Base-by-base conservation (phyloP, 2,797 vertebrate genomes). In the Arnoldichthys spilopterus region DNA sequence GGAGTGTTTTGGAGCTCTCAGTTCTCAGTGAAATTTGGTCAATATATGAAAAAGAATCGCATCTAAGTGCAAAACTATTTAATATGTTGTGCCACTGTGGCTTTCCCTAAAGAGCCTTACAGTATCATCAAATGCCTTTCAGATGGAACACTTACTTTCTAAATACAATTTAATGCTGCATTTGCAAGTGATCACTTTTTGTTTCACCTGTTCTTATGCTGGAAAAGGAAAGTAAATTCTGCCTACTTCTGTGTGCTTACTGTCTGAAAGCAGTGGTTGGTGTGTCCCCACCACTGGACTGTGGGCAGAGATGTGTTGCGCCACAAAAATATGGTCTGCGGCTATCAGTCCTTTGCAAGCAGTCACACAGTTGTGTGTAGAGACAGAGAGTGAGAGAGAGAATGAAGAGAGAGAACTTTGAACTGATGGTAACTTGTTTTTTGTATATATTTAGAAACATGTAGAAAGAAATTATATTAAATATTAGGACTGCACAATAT, bases 71-170 rank as follows among this genome's bases (percentile, higher is more conserved):
- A 56, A 63, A 63, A 22, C 32, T 37, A 24, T 32, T 58, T 56
- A 47, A 62, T 37, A 66, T 54, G 18, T 24, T 43, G 18, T 30
- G 26, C 32, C 32, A 43, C 56, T 72, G 43, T 28, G 15, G 7
- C 8, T 12, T 32, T 69, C 47, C 16, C 24, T 6, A 11, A 40
- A 22, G 66, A 76, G 22, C 16, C 4, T 0, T 26, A 40, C 40
- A 51, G 34, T 75, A 66, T 63, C 6, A 59, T 74, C 32, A 67
- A n/a, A 45, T 51, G 43, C 30, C 28, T 72, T 61, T 59, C 62
- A 73, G 56, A 49, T 82, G 53, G 53, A 77, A 62, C 61, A 40
- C 58, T 81, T 81, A 72, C 43, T 68, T 62, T 73, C n/a, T 13
- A 63, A 56, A 37, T 51, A n/a, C n/a, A 53, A 54, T 70, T 77